These are phyloP conservation scores for Ceratothoa steindachneri DNA, from an alignment of 2,888 invertebrate species.

Conservation along the genomic window DNA sequence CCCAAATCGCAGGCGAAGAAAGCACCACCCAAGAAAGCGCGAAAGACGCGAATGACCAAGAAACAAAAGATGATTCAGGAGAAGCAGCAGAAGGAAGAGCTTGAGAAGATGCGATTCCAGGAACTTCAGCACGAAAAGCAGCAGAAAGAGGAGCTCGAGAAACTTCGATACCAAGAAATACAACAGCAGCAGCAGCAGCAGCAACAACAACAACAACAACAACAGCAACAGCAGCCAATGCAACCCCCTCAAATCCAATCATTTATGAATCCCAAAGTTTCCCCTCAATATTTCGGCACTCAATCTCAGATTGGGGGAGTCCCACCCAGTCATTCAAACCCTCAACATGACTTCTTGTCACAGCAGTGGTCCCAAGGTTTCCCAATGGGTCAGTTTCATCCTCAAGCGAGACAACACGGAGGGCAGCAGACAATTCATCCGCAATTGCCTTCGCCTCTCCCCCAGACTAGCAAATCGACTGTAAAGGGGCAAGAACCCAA, in stretches of 20 bases:
- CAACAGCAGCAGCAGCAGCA: conserved; percentile 3
- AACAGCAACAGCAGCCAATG: conserved; percentile 3
- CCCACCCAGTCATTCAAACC: neutral
- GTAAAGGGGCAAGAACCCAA: neutral
- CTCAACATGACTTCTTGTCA: conserved; percentile 1
- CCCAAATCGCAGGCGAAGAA: neutral
- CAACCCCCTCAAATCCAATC: neutral
- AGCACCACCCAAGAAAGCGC: neutral
- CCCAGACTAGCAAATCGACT: neutral
- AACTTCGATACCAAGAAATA: conserved; percentile 1
- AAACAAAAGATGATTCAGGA: neutral
- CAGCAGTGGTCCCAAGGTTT: conserved; percentile 8
- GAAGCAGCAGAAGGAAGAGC: neutral
- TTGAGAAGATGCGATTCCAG: neutral
- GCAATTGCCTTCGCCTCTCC: neutral
- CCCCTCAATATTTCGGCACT: neutral
- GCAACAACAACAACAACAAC: conserved; percentile 14
- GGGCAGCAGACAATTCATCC: neutral
- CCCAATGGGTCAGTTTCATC: neutral
- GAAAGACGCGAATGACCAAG: neutral
- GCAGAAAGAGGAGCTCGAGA: conserved; percentile 3
- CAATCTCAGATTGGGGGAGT: neutral
- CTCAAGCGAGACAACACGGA: neutral
- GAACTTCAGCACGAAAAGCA: conserved; percentile 5
- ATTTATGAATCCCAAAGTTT: neutral